These are phyloP conservation scores for Electrophaes corylata DNA, from an alignment of 2,888 invertebrate species.

Conservation along the genomic window DNA sequence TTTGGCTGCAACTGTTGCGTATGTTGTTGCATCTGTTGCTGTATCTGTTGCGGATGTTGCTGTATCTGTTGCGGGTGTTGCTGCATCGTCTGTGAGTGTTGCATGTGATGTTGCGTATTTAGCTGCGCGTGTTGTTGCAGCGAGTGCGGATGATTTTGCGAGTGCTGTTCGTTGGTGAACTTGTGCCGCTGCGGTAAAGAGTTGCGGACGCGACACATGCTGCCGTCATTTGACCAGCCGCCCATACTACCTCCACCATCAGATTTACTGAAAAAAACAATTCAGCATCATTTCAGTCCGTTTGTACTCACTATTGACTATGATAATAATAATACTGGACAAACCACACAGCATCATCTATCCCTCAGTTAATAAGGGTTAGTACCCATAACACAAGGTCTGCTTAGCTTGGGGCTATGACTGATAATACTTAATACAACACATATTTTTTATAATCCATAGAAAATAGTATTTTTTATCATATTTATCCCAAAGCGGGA, in stretches of 20 bases:
- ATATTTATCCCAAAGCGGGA: no score
- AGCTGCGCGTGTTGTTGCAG: slow-evolving; percentile 46
- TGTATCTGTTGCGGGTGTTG: slow-evolving; percentile 46
- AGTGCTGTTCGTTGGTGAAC: slow-evolving; percentile 76
- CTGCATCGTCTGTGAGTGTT: slow-evolving; percentile 46
- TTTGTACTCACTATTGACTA: no score
- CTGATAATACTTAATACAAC: no score
- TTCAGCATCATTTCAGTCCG: no score
- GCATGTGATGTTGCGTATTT: slow-evolving; percentile 49
- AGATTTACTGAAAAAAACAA: slow-evolving; percentile 60
- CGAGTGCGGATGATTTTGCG: slow-evolving; percentile 46
- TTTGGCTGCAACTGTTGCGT: slow-evolving; percentile 47
- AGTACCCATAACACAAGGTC: no score
- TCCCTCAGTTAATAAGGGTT: no score
- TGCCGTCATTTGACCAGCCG: slow-evolving; percentile 77
- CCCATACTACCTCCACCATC: slow-evolving; percentile 75
- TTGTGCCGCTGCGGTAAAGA: slow-evolving; percentile 73
- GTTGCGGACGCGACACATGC: slow-evolving; percentile 76
- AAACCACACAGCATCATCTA: no score
- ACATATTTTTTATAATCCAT: no score
- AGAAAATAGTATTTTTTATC: no score
- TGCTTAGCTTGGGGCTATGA: no score
- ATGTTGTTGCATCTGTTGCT: slow-evolving; percentile 45
- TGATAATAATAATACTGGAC: no score
- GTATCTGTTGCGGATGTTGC: slow-evolving; percentile 45